Conservation (phyloP, 2,888 invertebrate species). For the Drosophila phalerata region DNA sequence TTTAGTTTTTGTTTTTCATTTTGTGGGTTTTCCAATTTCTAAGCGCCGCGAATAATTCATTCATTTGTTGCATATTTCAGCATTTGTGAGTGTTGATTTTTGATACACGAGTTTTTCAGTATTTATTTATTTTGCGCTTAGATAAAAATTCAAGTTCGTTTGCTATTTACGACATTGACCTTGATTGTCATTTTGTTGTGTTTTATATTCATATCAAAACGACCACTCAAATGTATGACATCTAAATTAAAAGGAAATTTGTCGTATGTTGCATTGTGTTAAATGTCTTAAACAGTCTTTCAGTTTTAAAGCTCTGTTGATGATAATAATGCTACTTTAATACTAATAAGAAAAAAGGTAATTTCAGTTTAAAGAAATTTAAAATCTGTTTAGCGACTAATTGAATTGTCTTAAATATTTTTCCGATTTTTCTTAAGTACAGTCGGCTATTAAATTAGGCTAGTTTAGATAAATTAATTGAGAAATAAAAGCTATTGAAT, state of each 20-base stretch:
- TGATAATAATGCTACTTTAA: neutral
- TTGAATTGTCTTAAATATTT: too few species aligned
- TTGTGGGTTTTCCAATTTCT: conserved; percentile 56
- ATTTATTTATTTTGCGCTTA: conserved; percentile 58
- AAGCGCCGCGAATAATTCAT: conserved; percentile 69
- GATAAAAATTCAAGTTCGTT: conserved; percentile 51
- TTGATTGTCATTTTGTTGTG: conserved; percentile 60
- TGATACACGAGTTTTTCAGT: conserved; percentile 13
- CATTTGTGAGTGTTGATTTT: conserved; percentile 50
- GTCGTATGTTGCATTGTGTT: neutral
- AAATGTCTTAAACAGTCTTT: neutral
- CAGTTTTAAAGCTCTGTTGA: neutral
- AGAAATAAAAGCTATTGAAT: too few species aligned
- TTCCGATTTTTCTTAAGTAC: too few species aligned
- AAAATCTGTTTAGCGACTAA: too few species aligned
- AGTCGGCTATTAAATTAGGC: too few species aligned
- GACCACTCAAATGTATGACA: neutral
- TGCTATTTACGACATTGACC: conserved; percentile 60
- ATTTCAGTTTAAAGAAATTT: neutral
- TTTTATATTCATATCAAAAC: conserved; percentile 37
- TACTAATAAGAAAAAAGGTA: neutral
- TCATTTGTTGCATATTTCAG: conserved; percentile 56
- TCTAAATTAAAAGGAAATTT: neutral
- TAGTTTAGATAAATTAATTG: too few species aligned
- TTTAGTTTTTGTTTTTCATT: conserved; percentile 24